Evolutionary conservation across 92 coral and sea anemone species (phyloP).

Genomic region (Actinernus sp.): DNA sequence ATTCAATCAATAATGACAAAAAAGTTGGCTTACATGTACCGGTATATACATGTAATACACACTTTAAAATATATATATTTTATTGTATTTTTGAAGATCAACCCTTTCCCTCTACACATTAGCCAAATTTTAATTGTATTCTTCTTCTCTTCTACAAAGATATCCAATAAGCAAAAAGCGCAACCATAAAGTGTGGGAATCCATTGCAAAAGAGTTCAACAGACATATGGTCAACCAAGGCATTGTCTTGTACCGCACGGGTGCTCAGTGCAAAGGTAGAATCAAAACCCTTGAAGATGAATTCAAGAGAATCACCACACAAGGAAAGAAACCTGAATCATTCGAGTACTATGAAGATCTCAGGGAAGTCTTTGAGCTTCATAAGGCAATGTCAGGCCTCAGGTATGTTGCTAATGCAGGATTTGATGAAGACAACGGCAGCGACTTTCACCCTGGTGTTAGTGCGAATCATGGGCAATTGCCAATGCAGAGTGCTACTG

Average conservation of each 20-base stretch:
- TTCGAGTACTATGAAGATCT: conserved; percentile 59
- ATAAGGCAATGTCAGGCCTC: conserved; percentile 1
- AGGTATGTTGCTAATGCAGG: conserved; percentile 1
- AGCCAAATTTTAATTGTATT: too few species aligned
- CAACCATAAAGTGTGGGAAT: conserved; percentile 46
- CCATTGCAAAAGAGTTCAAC: conserved; percentile 53
- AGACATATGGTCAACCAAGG: conserved; percentile 38
- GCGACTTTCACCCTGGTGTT: not conserved
- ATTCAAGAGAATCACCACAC: conserved; percentile 51
- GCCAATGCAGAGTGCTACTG: too few species aligned
- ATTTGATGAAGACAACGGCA: not conserved
- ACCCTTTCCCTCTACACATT: too few species aligned
- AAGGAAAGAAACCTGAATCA: conserved; percentile 43
- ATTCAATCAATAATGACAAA: too few species aligned
- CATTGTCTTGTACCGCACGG: conserved; percentile 52
- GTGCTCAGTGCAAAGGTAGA: conserved; percentile 53
- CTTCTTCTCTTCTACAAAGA: too few species aligned
- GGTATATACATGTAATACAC: too few species aligned
- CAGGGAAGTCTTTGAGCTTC: conserved; percentile 16
- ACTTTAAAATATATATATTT: too few species aligned
- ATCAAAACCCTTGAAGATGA: conserved; percentile 55
- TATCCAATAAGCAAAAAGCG: conserved; percentile 46
- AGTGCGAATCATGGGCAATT: too few species aligned
- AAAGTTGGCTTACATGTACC: too few species aligned
- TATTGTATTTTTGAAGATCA: too few species aligned